Conservation (phyloP, 92 coral and sea anemone genomes). For the Actinernus sp. region DNA sequence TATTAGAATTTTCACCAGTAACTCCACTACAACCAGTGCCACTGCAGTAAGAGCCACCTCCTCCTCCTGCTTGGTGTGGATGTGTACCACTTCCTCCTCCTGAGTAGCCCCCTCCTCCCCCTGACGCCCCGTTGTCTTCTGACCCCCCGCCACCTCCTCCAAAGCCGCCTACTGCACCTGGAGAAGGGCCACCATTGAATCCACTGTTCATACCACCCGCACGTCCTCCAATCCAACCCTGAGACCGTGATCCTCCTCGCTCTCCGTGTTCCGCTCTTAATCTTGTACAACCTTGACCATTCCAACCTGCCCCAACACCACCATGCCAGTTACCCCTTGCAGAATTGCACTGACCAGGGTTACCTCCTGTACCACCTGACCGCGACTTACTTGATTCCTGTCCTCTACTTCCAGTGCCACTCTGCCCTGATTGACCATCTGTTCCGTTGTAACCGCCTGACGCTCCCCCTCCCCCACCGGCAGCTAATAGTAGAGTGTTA, state of each 20-base stretch:
- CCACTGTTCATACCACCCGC: conserved; percentile 82
- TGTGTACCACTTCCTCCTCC: conserved; percentile 81
- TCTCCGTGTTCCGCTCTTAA: conserved; percentile 30
- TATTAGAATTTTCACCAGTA: conserved; percentile 52
- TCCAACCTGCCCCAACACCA: conserved; percentile 87
- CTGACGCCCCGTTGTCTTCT: conserved; percentile 78
- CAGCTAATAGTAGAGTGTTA: conserved; percentile 57
- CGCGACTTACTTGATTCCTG: not conserved
- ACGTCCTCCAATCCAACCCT: conserved; percentile 74
- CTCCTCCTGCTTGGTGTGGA: conserved; percentile 69
- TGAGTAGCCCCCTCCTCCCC: conserved; percentile 80
- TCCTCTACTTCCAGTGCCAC: conserved; percentile 58
- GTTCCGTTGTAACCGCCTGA: conserved; percentile 63
- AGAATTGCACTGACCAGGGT: conserved; percentile 68
- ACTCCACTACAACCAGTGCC: conserved; percentile 41
- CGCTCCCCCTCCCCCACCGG: conserved; percentile 91
- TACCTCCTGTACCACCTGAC: conserved; percentile 63
- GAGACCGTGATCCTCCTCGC: conserved; percentile 66
- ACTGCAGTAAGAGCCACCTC: conserved; percentile 69
- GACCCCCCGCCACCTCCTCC: conserved; percentile 83
- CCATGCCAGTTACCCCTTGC: conserved; percentile 53
- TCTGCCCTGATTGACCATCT: conserved; percentile 62
- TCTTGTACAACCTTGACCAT: conserved; percentile 55
- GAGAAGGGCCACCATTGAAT: conserved; percentile 71
- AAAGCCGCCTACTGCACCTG: conserved; percentile 85